Conservation (phyloP, 2,113 vertebrate species). For the Channa maculata region DNA sequence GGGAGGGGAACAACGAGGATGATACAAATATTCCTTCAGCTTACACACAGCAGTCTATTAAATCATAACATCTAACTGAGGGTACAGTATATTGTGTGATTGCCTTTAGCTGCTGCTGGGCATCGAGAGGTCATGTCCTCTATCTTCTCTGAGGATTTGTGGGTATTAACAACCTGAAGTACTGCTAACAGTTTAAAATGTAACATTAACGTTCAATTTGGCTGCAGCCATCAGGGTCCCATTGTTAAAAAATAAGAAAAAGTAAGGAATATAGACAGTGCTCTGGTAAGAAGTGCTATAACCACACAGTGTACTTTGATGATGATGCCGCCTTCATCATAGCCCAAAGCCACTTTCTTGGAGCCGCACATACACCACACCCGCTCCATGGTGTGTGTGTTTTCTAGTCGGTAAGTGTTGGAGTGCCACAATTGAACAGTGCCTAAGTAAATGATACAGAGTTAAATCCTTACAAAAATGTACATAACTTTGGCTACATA, state of each 20-base stretch:
- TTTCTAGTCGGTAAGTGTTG: slow-evolving; percentile 93
- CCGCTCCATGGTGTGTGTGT: slow-evolving; percentile 92
- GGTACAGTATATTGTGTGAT: not conserved
- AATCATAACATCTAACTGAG: not conserved
- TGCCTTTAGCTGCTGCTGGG: not conserved
- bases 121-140: slow-evolving; percentile 7
- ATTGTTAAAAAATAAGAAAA: not conserved
- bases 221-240: not conserved
- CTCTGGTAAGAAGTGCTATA: not conserved
- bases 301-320: slow-evolving; percentile 86
- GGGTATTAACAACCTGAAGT: not conserved
- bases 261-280: not conserved
- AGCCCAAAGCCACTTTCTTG: slow-evolving; percentile 94
- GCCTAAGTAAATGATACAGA: slow-evolving; percentile 37
- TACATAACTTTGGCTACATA: too few relatives aligned
- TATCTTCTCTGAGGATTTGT: slow-evolving; percentile 17
- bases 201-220: slow-evolving; percentile 11
- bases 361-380: slow-evolving; percentile 95
- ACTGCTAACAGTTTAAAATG: slow-evolving; percentile 3
- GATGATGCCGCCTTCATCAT: slow-evolving; percentile 96
- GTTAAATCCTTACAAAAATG: too few relatives aligned
- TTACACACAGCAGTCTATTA: not conserved
- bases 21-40: not conserved
- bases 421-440: slow-evolving; percentile 96
- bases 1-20: not conserved